Conservation (phyloP, 2,888 invertebrate genomes). For the Phyllotreta cruciferae region DNA sequence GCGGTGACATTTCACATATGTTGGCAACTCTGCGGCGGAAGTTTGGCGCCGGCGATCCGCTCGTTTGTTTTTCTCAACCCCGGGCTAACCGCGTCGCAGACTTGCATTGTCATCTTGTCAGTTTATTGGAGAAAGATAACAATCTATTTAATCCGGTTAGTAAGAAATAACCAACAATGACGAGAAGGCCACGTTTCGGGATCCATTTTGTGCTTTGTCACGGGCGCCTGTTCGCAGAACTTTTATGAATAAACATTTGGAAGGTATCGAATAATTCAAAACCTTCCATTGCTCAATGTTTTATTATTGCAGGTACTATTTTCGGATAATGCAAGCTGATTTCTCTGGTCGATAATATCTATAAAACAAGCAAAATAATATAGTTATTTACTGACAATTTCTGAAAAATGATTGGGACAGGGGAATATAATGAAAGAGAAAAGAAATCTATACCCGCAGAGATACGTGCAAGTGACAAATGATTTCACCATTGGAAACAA, state of each 20-base stretch:
- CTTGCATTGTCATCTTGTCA: slow-evolving; percentile 52
- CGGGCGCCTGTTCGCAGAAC: neutral
- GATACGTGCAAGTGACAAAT: too few relatives aligned
- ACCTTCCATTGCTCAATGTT: too few relatives aligned
- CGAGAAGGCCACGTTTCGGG: slow-evolving; percentile 24
- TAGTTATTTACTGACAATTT: too few relatives aligned
- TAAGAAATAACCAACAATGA: slow-evolving; percentile 26
- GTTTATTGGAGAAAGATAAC: slow-evolving; percentile 42
- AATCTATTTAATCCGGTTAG: slow-evolving; percentile 39
- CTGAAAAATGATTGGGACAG: too few relatives aligned
- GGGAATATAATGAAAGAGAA: too few relatives aligned
- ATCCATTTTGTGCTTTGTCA: slow-evolving; percentile 25
- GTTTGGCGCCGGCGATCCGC: slow-evolving; percentile 56
- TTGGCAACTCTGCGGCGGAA: slow-evolving; percentile 57
- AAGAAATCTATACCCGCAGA: too few relatives aligned
- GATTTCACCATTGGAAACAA: too few relatives aligned
- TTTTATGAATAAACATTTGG: slow-evolving; percentile 1
- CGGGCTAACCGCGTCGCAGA: slow-evolving; percentile 33
- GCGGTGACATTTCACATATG: slow-evolving; percentile 55
- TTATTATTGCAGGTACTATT: too few relatives aligned
- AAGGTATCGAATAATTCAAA: neutral
- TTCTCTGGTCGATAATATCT: too few relatives aligned
- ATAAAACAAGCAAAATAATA: too few relatives aligned
- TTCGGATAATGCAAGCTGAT: too few relatives aligned
- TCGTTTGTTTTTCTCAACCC: slow-evolving; percentile 57